phyloP scores from a whole-genome alignment of 2,888 invertebrate genomes.

The Conus canariensis region DNA sequence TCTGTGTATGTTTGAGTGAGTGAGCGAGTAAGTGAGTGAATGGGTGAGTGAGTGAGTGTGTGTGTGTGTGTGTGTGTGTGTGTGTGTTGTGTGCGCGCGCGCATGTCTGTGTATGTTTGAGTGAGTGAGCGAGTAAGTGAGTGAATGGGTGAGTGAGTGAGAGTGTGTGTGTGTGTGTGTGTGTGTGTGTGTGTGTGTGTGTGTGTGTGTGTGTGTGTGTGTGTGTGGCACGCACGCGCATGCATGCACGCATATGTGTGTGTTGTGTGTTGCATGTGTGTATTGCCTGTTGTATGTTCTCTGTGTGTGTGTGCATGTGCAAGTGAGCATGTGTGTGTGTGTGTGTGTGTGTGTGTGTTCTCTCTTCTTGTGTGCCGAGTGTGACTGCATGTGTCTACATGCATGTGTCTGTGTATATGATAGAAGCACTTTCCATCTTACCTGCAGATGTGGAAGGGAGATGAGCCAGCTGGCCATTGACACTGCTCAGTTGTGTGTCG shows the following conservation, averaged over 20 bases:
- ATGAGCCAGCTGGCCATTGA: conserved; percentile 72
- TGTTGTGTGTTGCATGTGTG: too few relatives aligned
- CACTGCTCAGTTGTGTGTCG: conserved; percentile 79
- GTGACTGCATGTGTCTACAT: not conserved
- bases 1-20: conserved; percentile 13
- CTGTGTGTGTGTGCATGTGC: too few relatives aligned
- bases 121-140: not conserved
- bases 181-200: too few relatives aligned
- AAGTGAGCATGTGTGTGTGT: too few relatives aligned
- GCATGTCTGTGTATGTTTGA: not conserved
- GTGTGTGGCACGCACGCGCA: not conserved
- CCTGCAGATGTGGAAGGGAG: conserved; percentile 64
- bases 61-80: not conserved
- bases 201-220: not conserved
- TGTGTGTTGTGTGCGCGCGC: not conserved
- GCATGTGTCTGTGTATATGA: not conserved
- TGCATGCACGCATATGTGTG: not conserved
- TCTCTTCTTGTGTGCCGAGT: too few relatives aligned
- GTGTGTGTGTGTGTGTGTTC: too few relatives aligned
- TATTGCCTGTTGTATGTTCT: too few relatives aligned
- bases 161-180: too few relatives aligned
- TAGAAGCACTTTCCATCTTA: too few relatives aligned
- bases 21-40: not conserved
- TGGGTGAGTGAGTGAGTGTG: too few relatives aligned
- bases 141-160: too few relatives aligned